Conservation (phyloP, 2,113 vertebrate species). For the Formicarius rufipectus region DNA sequence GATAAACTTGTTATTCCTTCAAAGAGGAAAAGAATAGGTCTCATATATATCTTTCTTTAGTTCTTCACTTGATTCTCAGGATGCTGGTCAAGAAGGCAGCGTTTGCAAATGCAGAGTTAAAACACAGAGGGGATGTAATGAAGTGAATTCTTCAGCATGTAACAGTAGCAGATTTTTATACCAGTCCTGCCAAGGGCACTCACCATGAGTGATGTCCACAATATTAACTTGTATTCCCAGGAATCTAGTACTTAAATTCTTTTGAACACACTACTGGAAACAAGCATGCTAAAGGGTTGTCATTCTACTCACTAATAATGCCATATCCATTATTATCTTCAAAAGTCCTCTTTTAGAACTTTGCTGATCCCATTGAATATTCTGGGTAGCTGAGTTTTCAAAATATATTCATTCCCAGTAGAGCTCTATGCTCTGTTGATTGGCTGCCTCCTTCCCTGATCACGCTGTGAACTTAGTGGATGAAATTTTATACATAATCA, state of each 20-base stretch:
- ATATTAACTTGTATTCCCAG: neutral
- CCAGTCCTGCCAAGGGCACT: neutral
- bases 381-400: slow-evolving; percentile 62
- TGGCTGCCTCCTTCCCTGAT: slow-evolving; percentile 59
- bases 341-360: slow-evolving; percentile 32
- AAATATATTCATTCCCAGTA: slow-evolving; percentile 50
- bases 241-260: neutral
- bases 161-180: neutral
- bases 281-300: neutral
- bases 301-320: neutral
- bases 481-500: slow-evolving; percentile 74
- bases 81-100: slow-evolving; percentile 1
- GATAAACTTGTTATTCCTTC: neutral
- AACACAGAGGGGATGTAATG: slow-evolving; percentile 3
- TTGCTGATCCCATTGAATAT: slow-evolving; percentile 34
- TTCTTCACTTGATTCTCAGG: neutral
- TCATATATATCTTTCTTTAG: neutral
- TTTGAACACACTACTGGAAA: neutral
- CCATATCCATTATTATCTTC: neutral
- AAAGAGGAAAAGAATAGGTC: neutral
- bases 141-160: neutral
- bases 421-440: slow-evolving; percentile 13
- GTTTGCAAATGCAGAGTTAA: neutral
- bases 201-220: neutral
- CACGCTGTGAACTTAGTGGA: slow-evolving; percentile 64